phyloP scores from a whole-genome alignment of 1,140 invertebrate species.

The Drosophila aff. region DNA sequence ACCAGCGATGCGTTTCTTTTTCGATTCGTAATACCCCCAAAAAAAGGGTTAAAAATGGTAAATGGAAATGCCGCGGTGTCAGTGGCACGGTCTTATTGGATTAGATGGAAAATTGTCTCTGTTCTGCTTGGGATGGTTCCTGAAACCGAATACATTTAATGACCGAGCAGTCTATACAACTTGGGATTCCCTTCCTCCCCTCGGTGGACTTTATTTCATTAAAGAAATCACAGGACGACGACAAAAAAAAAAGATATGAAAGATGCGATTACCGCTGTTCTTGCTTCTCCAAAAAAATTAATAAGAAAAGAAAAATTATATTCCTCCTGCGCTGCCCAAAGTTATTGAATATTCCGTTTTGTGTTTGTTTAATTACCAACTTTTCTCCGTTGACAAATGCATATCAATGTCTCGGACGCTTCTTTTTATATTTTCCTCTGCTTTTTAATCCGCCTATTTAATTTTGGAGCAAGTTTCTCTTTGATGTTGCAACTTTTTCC shows the following conservation, averaged over 20 bases:
- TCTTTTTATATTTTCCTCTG: conserved; percentile 48
- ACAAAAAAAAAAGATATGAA: conserved; percentile 20
- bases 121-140: conserved; percentile 5
- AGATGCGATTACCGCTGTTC: conserved; percentile 70
- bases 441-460: conserved; percentile 77
- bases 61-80: conserved; percentile 20
- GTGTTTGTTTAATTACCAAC: conserved; percentile 82
- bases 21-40: conserved; percentile 42
- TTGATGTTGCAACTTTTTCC: conserved; percentile 77
- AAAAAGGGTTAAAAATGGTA: conserved; percentile 67
- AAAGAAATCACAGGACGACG: conserved; percentile 10
- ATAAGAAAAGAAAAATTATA: conserved; percentile 17
- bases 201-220: conserved; percentile 6
- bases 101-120: conserved; percentile 43
- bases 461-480: conserved; percentile 71
- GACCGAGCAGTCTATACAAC: conserved; percentile 43
- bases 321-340: conserved; percentile 23
- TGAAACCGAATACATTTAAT: conserved; percentile 44
- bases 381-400: conserved; percentile 75
- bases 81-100: conserved; percentile 64
- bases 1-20: conserved; percentile 67
- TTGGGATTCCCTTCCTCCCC: conserved; percentile 34
- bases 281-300: conserved; percentile 26
- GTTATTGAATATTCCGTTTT: conserved; percentile 82
- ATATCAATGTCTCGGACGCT: conserved; percentile 36